Conservation (phyloP, 2,797 vertebrate genomes). For the Hylomyscus alleni region DNA sequence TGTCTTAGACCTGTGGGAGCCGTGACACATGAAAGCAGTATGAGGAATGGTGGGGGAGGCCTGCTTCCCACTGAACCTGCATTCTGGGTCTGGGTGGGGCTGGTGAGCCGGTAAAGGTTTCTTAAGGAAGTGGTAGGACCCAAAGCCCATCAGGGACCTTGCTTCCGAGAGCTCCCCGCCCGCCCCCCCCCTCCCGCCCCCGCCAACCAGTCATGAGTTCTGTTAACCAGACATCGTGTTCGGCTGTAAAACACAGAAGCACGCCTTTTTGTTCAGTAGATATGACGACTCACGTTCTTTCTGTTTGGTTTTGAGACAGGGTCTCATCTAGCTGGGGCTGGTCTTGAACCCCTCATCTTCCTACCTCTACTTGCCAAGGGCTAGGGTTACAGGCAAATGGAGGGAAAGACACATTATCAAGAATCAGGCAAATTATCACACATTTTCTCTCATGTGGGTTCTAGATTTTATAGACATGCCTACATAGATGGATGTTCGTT, state of each 20-base stretch:
- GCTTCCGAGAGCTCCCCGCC: neutral
- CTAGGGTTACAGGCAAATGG: neutral
- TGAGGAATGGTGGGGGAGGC: neutral
- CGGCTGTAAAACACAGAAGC: neutral
- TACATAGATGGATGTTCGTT: neutral
- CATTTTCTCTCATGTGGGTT: neutral
- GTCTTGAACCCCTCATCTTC: neutral
- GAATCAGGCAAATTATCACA: neutral
- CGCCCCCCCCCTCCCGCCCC: no score
- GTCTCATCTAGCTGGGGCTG: neutral
- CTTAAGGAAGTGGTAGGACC: neutral
- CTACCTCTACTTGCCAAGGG: neutral
- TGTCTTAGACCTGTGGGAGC: neutral
- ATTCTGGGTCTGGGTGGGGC: neutral
- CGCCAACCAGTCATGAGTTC: neutral
- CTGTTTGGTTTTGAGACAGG: neutral
- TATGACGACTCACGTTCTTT: neutral
- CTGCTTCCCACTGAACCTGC: neutral
- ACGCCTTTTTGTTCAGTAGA: neutral
- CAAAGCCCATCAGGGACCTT: neutral
- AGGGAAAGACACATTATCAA: neutral
- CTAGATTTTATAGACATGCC: neutral
- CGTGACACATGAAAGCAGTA: neutral
- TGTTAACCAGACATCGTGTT: neutral
- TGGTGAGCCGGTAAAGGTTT: neutral